A percentile compares a stretch with the other conserved stretches of the same genome.
phyloP scores from a whole-genome alignment of 2,888 invertebrate genomes.

The Boloria euphrosyne region DNA sequence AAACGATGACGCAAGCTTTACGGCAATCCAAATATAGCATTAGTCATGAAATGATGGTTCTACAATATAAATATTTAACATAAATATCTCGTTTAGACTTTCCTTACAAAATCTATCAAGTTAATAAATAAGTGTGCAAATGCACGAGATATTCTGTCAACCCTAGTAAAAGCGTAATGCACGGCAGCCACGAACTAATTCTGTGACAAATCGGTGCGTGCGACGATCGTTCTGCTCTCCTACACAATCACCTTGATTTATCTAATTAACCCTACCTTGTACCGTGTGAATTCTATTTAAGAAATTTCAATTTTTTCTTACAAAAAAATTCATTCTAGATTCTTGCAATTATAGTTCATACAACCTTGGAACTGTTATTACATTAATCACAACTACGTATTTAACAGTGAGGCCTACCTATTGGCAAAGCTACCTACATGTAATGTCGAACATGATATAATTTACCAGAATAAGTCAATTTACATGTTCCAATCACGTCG shows the following conservation, averaged over 20 bases:
- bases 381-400: too few relatives aligned
- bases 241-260: conserved; percentile 68
- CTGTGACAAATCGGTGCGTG: conserved; percentile 77
- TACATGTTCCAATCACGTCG: conserved; percentile 13
- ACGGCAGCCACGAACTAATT: conserved; percentile 44
- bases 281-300: conserved; percentile 57
- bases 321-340: too few relatives aligned
- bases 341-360: too few relatives aligned
- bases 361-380: too few relatives aligned
- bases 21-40: not conserved
- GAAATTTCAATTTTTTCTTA: not conserved
- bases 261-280: conserved; percentile 73
- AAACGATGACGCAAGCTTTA: conserved; percentile 11
- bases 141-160: conserved; percentile 20
- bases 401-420: too few relatives aligned
- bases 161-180: conserved; percentile 38
- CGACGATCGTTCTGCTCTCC: conserved; percentile 63
- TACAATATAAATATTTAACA: not conserved
- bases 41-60: not conserved
- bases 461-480: conserved; percentile 17
- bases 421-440: not conserved
- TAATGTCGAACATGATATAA: conserved; percentile 3
- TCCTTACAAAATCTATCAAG: not conserved
- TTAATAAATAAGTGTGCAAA: not conserved
- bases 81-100: too few relatives aligned